Percentiles rank a stretch among this genome's conserved stretches.
These are phyloP conservation scores for Peromyscus maniculatus DNA, from an alignment of 2,113 vertebrate genomes.

Conservation along the genomic window DNA sequence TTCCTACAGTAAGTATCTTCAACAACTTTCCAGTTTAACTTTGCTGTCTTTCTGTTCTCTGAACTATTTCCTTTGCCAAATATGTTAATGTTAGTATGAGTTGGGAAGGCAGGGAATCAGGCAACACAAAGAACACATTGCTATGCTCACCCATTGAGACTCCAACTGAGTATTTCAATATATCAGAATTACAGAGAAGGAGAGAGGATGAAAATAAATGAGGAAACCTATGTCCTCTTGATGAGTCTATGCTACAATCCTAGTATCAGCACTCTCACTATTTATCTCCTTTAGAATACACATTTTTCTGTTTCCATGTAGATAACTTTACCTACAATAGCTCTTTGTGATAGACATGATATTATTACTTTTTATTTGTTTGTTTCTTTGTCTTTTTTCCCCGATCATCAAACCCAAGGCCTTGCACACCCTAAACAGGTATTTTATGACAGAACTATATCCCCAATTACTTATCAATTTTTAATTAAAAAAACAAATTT, in stretches of 20 bases:
- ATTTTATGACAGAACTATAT: background rate
- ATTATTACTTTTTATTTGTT: background rate
- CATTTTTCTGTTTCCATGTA: background rate
- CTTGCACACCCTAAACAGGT: background rate
- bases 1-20: conserved; percentile 19
- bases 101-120: background rate
- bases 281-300: background rate
- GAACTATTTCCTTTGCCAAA: background rate
- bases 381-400: background rate
- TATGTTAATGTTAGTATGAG: background rate
- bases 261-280: background rate
- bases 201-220: background rate
- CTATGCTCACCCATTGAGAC: background rate
- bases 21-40: background rate
- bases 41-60: background rate
- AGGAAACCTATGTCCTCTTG: background rate
- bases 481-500: conserved; percentile 23
- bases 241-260: background rate
- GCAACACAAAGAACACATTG: background rate
- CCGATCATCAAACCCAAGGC: background rate
- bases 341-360: background rate
- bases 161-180: conserved; percentile 2
- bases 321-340: background rate
- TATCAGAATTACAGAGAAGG: background rate
- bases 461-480: background rate